Base-by-base conservation (phyloP, 2,113 vertebrate genomes). In the Lota lota region DNA sequence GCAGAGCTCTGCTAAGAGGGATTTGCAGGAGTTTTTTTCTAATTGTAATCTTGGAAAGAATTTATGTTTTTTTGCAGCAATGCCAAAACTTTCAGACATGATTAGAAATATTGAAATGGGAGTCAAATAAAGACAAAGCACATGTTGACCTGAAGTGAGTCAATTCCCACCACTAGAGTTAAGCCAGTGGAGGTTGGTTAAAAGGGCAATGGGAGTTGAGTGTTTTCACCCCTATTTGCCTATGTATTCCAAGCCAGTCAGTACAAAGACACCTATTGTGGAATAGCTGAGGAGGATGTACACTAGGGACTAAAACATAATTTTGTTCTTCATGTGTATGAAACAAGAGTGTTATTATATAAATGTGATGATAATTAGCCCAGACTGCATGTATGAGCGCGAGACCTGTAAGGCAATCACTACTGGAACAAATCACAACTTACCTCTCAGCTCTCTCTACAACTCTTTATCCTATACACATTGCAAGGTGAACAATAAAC, bases 41-140 rank as follows among this genome's bases (percentile, higher is more conserved):
- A 88, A 47, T 47, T 11, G 40, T 47, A 47, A 92, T 90, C 86
- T 90, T 54, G 73, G 83, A 83, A 89, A 78, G 85, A 87, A 85
- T 89, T 80, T 63, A 75, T 84, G 70, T 79, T 61, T 63, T 72
- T 69, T 59, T 47, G 19, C 56, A 61, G 40, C 53, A 72, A 71
- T 0, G 5, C 67, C 68, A 74, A 64, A 81, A 71, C 36, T 61
- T 19, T 68, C 15, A 71, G 36, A 64, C n/a, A 72, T 64, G 59
- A 79, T 66, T 76, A 69, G 22, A 58, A 36, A 66, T 16, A 16
- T 64, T 68, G 79, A 61, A 63, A 61, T 21, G 58, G 58, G 20
- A 11, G 19, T 2, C 58, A 60, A 60, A 19, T 60, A 21, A 14
- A 60, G 19, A 60, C 18, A 22, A 14, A 14, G 20, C 40, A 47